Base-by-base conservation (phyloP, 2,797 vertebrate genomes). In the Enteromius treurensis region DNA sequence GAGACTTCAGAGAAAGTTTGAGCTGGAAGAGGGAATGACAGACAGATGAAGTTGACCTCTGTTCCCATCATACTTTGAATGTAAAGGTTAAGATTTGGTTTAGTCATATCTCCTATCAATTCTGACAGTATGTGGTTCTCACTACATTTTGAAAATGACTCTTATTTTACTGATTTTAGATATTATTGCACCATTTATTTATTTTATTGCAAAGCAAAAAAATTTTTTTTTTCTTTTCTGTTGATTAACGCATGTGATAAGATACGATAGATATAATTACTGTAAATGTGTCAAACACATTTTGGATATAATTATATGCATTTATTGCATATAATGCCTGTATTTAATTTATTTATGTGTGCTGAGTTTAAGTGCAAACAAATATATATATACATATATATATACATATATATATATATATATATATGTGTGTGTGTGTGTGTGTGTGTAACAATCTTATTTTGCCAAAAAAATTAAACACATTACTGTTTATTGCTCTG, bases 401-500 rank as follows among this genome's bases (percentile, higher is more conserved):
- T 34, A 55, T n/a, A n/a, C n/a, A 29, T 29, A 34, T 3, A 10
- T 3, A 10, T 3, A 23, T 32, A 40, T 58, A 13, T 23, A 23
- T 37, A 7, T 6, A 3, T 34, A 55, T n/a, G n/a, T n/a, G n/a
- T n/a, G n/a, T n/a, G n/a, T n/a, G n/a, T n/a, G n/a, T n/a, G n/a
- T 32, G 29, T 32, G 3, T 1, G 10, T 23, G 10, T 26, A 13
- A 11, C 53, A n/a, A n/a, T 67, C 13, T 45, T 45, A 29, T 64
- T 77, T 64, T 0, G 1, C 26, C 6, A 7, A 6, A 68, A 53
- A 2, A 23, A 49, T n/a, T 13, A 58, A 45, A 71, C 9, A 26
- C 8, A 78, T 77, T 77, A 6, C 5, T 70, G 51, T 80, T 69
- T 64, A 64, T 78, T 17, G 15, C 29, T 45, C 17, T 71, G 69